Evolutionary conservation across 2,113 vertebrate species (phyloP).

Genomic region (Murina feae): DNA sequence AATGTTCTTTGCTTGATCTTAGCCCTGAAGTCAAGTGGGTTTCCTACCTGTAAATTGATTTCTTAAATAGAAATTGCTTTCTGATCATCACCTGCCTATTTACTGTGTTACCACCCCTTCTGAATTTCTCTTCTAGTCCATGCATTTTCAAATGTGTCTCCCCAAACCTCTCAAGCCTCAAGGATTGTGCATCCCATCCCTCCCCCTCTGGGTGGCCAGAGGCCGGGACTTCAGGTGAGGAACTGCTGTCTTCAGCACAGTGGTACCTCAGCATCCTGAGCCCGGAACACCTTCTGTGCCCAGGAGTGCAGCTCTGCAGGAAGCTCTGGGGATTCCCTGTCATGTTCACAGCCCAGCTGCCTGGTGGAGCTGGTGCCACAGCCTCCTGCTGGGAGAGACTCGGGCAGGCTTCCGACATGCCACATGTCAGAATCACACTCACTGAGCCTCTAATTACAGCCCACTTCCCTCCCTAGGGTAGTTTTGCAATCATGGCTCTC

Average conservation of each 20-base stretch:
- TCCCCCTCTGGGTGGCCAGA: not conserved
- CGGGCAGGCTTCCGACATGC: not conserved
- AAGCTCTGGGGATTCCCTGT: not conserved
- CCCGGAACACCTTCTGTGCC: not conserved
- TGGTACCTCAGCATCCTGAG: not conserved
- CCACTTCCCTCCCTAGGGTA: not conserved
- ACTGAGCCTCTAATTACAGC: not conserved
- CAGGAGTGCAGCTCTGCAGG: not conserved
- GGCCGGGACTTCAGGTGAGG: not conserved
- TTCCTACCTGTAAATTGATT: not conserved
- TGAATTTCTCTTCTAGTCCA: not conserved
- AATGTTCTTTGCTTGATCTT: not conserved
- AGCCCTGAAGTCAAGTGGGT: not conserved
- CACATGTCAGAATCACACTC: not conserved
- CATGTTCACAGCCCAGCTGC: slow-evolving; percentile 23
- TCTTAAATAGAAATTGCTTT: not conserved
- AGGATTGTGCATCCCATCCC: too few relatives aligned
- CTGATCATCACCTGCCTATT: not conserved
- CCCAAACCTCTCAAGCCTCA: not conserved
- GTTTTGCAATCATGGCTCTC: not conserved
- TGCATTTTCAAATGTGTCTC: not conserved
- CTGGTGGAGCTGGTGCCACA: not conserved
- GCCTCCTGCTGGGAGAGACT: not conserved
- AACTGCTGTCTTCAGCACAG: not conserved
- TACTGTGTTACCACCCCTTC: not conserved